phyloP scores from a whole-genome alignment of 2,888 invertebrate genomes.

The Lingula anatina region DNA sequence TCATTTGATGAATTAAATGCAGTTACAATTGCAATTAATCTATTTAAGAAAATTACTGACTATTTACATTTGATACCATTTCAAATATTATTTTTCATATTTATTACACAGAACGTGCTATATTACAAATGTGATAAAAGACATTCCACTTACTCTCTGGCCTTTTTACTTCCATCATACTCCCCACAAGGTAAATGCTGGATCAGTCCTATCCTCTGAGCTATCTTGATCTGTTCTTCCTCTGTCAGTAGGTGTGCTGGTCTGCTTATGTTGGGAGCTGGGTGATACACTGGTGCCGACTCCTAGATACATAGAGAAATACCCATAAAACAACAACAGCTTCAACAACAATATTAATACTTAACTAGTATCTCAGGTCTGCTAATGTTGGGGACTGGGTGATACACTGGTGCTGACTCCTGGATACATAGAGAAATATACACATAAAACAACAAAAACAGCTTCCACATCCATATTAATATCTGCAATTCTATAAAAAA shows the following conservation, averaged over 20 bases:
- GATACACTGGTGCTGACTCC: conserved; percentile 39
- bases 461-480: too few relatives aligned
- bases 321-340: neutral
- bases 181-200: conserved; percentile 82
- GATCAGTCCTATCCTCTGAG: conserved; percentile 79
- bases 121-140: neutral
- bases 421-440: conserved; percentile 4
- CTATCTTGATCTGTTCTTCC: conserved; percentile 80
- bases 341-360: neutral
- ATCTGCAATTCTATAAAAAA: too few relatives aligned
- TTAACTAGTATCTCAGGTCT: conserved; percentile 23
- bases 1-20: neutral
- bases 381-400: conserved; percentile 49
- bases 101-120: too few relatives aligned
- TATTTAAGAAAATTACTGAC: too few relatives aligned
- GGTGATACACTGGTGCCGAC: conserved; percentile 43
- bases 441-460: too few relatives aligned
- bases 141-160: conserved; percentile 61
- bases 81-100: too few relatives aligned
- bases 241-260: conserved; percentile 61
- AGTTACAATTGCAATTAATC: too few relatives aligned
- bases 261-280: conserved; percentile 48
- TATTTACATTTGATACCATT: too few relatives aligned
- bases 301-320: conserved; percentile 12
- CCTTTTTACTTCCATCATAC: conserved; percentile 75